Conservation (phyloP, 2,888 invertebrate genomes). For the Stenolophus ochropezus region DNA sequence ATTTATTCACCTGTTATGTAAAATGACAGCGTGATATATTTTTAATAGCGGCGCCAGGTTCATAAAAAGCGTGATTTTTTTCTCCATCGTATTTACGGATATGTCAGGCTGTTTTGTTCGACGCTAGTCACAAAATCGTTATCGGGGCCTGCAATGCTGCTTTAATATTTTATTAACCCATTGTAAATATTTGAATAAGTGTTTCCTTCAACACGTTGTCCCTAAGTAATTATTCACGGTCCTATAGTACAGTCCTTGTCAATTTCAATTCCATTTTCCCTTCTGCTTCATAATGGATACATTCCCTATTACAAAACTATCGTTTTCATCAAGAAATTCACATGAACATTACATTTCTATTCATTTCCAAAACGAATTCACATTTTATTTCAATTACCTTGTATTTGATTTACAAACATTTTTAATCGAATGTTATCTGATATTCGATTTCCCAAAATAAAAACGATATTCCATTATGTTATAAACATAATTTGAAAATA, state of each 20-base stretch:
- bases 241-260: not conserved
- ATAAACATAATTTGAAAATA: too few species aligned
- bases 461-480: too few species aligned
- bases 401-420: too few species aligned
- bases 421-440: too few species aligned
- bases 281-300: slow-evolving; percentile 1
- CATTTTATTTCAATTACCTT: too few species aligned
- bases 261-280: not conserved
- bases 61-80: slow-evolving; percentile 38
- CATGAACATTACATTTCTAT: too few species aligned
- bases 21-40: slow-evolving; percentile 59
- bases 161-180: slow-evolving; percentile 57
- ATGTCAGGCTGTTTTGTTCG: slow-evolving; percentile 54
- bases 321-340: too few species aligned
- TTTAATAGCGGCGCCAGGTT: slow-evolving; percentile 49
- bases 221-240: slow-evolving; percentile 50
- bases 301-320: too few species aligned
- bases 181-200: slow-evolving; percentile 57
- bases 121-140: slow-evolving; percentile 56
- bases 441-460: too few species aligned
- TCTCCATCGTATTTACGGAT: slow-evolving; percentile 45
- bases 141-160: slow-evolving; percentile 26
- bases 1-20: slow-evolving; percentile 59
- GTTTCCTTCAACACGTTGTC: slow-evolving; percentile 47
- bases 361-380: too few species aligned